Percentiles rank a stretch among this genome's conserved stretches.
Conservation (phyloP, 2,888 invertebrate species). For the Dryococelus australis region DNA sequence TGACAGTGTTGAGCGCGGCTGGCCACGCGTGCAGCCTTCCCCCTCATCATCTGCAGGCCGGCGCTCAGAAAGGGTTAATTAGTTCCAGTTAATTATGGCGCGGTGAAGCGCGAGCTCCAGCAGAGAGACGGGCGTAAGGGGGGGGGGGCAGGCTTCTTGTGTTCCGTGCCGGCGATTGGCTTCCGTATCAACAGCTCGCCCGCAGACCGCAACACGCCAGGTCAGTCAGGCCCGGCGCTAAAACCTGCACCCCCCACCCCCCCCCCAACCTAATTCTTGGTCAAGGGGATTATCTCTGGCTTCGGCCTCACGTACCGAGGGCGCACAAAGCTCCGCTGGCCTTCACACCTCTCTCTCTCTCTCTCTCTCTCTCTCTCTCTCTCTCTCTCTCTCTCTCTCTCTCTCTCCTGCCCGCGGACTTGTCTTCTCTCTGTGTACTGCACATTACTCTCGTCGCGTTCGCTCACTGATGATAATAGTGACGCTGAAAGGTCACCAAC, state of each 20-base stretch:
- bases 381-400: too few relatives aligned
- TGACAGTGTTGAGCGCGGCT: neutral
- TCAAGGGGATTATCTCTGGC: too few relatives aligned
- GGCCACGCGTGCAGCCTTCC: neutral
- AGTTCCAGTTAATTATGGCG: conserved; percentile 6
- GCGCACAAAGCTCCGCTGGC: too few relatives aligned
- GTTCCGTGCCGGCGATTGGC: neutral
- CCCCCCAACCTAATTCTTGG: neutral
- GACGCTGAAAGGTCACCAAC: too few relatives aligned
- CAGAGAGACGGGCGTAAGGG: neutral
- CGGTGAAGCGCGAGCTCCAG: neutral
- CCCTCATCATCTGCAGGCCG: neutral
- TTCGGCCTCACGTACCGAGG: too few relatives aligned
- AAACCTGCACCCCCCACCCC: neutral
- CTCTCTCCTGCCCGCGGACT: too few relatives aligned
- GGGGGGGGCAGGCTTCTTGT: neutral
- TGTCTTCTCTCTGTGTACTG: too few relatives aligned
- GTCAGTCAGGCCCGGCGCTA: too few relatives aligned
- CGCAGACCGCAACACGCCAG: neutral
- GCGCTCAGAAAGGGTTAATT: neutral
- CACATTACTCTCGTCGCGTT: too few relatives aligned
- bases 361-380: too few relatives aligned
- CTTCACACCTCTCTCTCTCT: too few relatives aligned
- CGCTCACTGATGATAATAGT: too few relatives aligned
- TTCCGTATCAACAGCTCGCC: neutral